A percentile compares a stretch with the other conserved stretches of the same genome.
Conservation (phyloP, 2,113 vertebrate species). For the Silurus asotus region DNA sequence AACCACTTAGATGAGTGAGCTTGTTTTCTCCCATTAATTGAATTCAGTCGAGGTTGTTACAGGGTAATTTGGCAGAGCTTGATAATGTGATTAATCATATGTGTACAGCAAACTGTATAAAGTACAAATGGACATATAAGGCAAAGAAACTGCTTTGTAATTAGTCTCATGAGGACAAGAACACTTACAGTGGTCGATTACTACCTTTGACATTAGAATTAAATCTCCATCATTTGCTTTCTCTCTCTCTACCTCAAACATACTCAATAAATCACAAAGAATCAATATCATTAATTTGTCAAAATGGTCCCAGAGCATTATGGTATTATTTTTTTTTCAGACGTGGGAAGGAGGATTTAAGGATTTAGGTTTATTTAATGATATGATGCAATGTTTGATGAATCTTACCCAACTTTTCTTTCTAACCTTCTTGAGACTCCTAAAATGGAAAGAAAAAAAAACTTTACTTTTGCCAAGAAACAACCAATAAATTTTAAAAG, state of each 20-base stretch:
- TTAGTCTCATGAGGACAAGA: neutral
- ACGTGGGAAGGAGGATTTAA: neutral
- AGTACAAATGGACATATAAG: neutral
- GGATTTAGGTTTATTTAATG: neutral
- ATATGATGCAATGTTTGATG: neutral
- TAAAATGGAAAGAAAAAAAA: conserved; percentile 6
- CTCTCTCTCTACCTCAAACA: neutral
- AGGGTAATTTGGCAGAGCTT: neutral
- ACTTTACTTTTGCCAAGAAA: neutral
- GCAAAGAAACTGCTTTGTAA: neutral
- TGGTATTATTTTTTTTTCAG: neutral
- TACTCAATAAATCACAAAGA: neutral
- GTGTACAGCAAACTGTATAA: neutral
- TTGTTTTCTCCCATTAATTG: neutral
- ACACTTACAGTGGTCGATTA: neutral
- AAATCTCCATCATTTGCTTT: neutral
- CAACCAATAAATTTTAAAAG: conserved; percentile 18
- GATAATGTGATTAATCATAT: neutral
- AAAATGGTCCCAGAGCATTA: neutral
- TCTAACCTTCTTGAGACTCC: neutral
- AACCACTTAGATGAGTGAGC: neutral
- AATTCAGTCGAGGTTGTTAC: neutral
- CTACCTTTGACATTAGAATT: neutral
- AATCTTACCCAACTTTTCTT: neutral
- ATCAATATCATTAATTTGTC: neutral